Evolutionary conservation across 2,113 vertebrate species (phyloP).

Genomic region (Leptocoma aspasia): DNA sequence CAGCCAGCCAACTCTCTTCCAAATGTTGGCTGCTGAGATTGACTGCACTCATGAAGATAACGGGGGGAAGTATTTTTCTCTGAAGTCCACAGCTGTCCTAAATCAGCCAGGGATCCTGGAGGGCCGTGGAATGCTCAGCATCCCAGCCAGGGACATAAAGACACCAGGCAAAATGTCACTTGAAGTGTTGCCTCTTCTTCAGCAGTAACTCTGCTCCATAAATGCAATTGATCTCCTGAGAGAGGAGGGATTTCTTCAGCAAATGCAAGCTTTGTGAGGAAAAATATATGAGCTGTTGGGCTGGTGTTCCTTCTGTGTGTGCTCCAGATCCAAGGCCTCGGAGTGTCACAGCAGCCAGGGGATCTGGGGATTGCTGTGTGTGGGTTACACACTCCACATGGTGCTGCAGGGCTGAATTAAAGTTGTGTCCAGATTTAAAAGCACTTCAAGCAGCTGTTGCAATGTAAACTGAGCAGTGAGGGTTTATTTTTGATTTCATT

Average conservation of each 20-base stretch:
- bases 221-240: conserved; percentile 61
- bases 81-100: conserved; percentile 20
- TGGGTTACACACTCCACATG: accelerated
- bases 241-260: conserved; percentile 51
- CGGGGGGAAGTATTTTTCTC: conserved; percentile 39
- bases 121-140: background rate
- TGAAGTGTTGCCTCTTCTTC: conserved; percentile 46
- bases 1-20: conserved; percentile 29
- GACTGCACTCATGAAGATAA: conserved; percentile 60
- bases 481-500: background rate
- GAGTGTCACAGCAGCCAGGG: background rate
- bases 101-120: conserved; percentile 26
- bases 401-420: accelerated
- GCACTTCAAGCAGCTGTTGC: background rate
- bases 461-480: background rate
- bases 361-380: background rate
- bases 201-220: conserved; percentile 58
- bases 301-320: background rate
- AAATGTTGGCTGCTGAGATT: conserved; percentile 38
- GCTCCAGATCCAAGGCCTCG: background rate
- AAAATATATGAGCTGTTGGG: background rate
- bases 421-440: background rate
- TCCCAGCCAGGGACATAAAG: conserved; percentile 47
- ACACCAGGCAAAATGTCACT: conserved; percentile 31
- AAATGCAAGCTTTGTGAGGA: conserved; percentile 5